phyloP scores from a whole-genome alignment of 2,113 vertebrate genomes.

The Atractosteus spatula region DNA sequence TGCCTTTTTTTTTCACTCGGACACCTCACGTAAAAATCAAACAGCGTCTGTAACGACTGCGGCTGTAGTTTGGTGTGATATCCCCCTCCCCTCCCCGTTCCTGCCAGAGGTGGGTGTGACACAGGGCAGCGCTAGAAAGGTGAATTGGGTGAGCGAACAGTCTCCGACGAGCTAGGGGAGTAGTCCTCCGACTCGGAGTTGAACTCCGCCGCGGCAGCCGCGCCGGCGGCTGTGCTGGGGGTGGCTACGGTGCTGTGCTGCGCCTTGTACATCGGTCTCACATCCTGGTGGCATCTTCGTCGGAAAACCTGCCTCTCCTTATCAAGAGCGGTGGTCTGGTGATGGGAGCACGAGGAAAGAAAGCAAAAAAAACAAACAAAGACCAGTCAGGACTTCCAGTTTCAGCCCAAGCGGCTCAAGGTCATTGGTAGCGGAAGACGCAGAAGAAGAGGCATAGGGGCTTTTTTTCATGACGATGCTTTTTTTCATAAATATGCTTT shows the following conservation, averaged over 20 bases:
- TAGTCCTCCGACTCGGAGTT: conserved; percentile 90
- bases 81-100: neutral
- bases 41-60: no score
- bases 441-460: no score
- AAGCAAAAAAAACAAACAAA: neutral
- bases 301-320: conserved; percentile 99
- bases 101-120: neutral
- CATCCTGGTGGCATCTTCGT: conserved; percentile 94
- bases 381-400: neutral
- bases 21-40: no score
- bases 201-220: conserved; percentile 72
- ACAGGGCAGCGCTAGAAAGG: conserved; percentile 77
- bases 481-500: no score
- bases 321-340: conserved; percentile 98
- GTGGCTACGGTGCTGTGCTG: conserved; percentile 51
- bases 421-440: neutral
- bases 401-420: neutral
- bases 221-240: conserved; percentile 35
- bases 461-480: no score
- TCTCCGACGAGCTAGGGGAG: conserved; percentile 88
- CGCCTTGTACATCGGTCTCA: conserved; percentile 64
- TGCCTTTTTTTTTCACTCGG: no score
- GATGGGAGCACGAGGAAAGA: conserved; percentile 65
- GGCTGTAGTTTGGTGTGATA: no score
- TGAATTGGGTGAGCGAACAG: conserved; percentile 88